Conservation (phyloP, 2,113 vertebrate species). For the Upupa epops region DNA sequence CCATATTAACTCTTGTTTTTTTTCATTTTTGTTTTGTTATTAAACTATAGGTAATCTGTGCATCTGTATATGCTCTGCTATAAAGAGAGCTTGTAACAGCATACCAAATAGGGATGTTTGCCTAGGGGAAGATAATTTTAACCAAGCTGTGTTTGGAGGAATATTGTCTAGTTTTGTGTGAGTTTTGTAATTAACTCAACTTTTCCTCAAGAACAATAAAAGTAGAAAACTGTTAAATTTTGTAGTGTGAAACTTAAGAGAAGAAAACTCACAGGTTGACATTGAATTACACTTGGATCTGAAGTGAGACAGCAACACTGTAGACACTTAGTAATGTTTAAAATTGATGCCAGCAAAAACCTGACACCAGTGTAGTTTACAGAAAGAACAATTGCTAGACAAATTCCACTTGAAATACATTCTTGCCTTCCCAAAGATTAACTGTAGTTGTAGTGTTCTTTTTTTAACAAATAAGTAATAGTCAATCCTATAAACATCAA, state of each 20-base stretch:
- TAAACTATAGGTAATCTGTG: neutral
- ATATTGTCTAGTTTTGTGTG: neutral
- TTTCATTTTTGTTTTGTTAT: slow-evolving; percentile 4
- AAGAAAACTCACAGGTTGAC: slow-evolving; percentile 51
- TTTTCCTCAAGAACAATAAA: neutral
- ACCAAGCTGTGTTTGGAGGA: neutral
- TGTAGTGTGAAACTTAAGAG: neutral
- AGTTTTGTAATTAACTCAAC: neutral
- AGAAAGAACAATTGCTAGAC: slow-evolving; percentile 56
- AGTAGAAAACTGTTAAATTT: neutral
- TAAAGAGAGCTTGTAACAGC: neutral
- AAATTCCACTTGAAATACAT: slow-evolving; percentile 19
- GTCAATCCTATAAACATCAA: neutral
- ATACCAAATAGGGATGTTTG: neutral
- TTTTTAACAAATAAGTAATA: neutral
- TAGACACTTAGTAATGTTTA: slow-evolving; percentile 76
- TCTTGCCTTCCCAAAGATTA: slow-evolving; percentile 29
- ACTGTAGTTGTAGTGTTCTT: neutral
- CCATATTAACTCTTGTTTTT: slow-evolving; percentile 6
- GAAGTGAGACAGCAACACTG: slow-evolving; percentile 73
- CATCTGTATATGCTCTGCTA: neutral
- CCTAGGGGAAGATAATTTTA: neutral
- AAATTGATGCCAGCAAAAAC: slow-evolving; percentile 71
- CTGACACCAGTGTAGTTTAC: slow-evolving; percentile 61
- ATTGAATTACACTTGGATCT: slow-evolving; percentile 70